Evolutionary conservation across 2,797 vertebrate species (phyloP), one percentile per base, ranked within the genome.

Genomic region (Parambassis ranga): DNA sequence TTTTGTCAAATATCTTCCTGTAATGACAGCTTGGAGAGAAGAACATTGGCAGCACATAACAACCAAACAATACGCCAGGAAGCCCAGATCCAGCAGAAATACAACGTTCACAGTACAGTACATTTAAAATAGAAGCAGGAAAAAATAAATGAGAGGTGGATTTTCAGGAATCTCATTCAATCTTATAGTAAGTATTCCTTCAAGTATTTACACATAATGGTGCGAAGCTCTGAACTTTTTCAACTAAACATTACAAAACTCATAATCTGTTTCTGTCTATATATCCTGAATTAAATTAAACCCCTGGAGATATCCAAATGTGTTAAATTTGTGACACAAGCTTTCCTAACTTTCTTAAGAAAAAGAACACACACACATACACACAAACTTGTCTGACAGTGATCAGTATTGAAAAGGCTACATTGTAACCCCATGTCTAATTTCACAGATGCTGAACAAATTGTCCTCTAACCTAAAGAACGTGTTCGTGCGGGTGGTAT

Each of bases 391-490:
- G 69, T 82, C 75, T 79, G 82, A 88, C 87, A 83, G 76, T 89
- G 85, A 89, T 87, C 75, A 84, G 73, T 85, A 86, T 70, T 89
- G 85, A 90, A 87, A 88, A 82, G 83, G 62, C 72, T 71, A 83
- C 83, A 77, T 64, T 71, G 84, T 87, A 87, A 83, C 84, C 69
- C 82, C 77, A 59, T 90, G 88, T 91, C 88, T 90, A 90, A 90
- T 90, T 89, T 89, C 87, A 90, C 84, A 89, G 84, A 87, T 81
- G 75, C 85, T 90, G 85, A 89, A 88, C 88, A 89, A 89, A 90
- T 89, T 87, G 81, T 89, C 84, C 75, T 82, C 75, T 57, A 79
- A 83, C 82, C 79, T 86, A 80, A 84, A 83, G 77, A 86, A 75
- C 24, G 62, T 81, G 79, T 71, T 80, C 39, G 53, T 77, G 68